Percentiles rank a stretch among this genome's conserved stretches.
These are phyloP conservation scores for Siniperca chuatsi DNA, from an alignment of 2,113 vertebrate species.

Conservation along the genomic window DNA sequence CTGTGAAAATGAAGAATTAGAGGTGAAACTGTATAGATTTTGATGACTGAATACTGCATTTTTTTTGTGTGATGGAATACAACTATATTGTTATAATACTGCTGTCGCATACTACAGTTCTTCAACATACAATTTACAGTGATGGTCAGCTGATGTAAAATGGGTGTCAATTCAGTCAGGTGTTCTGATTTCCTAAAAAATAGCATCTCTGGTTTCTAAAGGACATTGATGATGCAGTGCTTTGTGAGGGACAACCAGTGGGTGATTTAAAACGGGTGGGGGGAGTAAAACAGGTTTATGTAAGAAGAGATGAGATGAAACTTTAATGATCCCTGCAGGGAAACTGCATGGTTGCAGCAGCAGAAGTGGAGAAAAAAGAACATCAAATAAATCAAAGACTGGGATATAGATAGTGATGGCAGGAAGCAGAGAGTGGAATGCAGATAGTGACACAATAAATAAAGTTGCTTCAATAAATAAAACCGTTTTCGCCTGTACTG, in stretches of 20 bases:
- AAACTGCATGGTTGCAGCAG: slow-evolving; percentile 44
- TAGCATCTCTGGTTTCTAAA: neutral
- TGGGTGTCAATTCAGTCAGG: neutral
- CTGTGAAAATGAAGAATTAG: neutral
- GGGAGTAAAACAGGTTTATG: slow-evolving; percentile 49
- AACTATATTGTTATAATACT: neutral
- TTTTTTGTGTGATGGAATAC: neutral
- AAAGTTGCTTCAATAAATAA: slow-evolving; percentile 19
- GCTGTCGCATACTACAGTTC: neutral
- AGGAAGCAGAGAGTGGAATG: slow-evolving; percentile 14
- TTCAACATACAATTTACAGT: neutral
- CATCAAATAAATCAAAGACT: slow-evolving; percentile 49
- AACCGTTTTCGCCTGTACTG: neutral
- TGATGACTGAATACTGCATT: neutral
- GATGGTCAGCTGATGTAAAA: no score
- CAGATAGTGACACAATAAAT: slow-evolving; percentile 16
- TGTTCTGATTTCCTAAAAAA: slow-evolving; percentile 4
- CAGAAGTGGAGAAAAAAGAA: slow-evolving; percentile 41
- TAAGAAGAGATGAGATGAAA: slow-evolving; percentile 60
- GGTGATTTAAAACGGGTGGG: slow-evolving; percentile 2
- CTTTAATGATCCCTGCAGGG: slow-evolving; percentile 61
- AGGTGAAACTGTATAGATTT: slow-evolving; percentile 13
- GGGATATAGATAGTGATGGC: slow-evolving; percentile 10
- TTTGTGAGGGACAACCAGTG: slow-evolving; percentile 27
- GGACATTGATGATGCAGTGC: neutral